Base-by-base conservation (phyloP, 2,888 invertebrate species). In the Drosophila anceps region DNA sequence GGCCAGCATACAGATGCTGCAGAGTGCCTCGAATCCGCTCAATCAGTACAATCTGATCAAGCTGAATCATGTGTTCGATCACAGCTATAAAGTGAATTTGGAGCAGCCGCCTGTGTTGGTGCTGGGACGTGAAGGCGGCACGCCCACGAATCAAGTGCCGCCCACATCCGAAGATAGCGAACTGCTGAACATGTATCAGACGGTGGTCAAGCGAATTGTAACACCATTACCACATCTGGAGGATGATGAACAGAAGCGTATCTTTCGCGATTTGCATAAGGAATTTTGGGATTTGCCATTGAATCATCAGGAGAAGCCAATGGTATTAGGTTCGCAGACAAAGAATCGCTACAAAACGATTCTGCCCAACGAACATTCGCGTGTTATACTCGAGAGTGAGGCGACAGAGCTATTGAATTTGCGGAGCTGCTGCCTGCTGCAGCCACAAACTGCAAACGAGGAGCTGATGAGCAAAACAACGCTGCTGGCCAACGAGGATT, bases 281-380 rank as follows among this genome's bases (percentile, higher is more conserved):
- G 98, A 98, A 92, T 98, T 98, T 91, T 98, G 98, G 98, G 98
- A 98, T 92, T 96, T 98, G 89, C 98, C 98, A 0, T 95, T 97
- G 71, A 98, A 98, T 93, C 96, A 97, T 79, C 98, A 98, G 79
- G 98, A 98, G 90, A 97, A 97, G 90, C 96, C 97, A 10, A 96
- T 97, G 88, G 96, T 98, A 1, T 96, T 97, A 33, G 98, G 98
- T 0, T 97, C 97, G 31, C 97, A 97, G 81, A 94, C 95, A 15
- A 98, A 98, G 93, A 98, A 98, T 92, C 95, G 98, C 75, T 98
- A 98, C 91, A 96, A 96, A 91, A 96, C 97, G 0, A 98, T 98
- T 59, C 94, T 98, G 90, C 97, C 98, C 33, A 98, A 98, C 92
- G 97, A 98, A 88, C 96, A 96, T 85, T 97, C 97, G 4, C 94